These are phyloP conservation scores for Thomomys bottae DNA, from an alignment of 2,113 vertebrate genomes.

Conservation along the genomic window DNA sequence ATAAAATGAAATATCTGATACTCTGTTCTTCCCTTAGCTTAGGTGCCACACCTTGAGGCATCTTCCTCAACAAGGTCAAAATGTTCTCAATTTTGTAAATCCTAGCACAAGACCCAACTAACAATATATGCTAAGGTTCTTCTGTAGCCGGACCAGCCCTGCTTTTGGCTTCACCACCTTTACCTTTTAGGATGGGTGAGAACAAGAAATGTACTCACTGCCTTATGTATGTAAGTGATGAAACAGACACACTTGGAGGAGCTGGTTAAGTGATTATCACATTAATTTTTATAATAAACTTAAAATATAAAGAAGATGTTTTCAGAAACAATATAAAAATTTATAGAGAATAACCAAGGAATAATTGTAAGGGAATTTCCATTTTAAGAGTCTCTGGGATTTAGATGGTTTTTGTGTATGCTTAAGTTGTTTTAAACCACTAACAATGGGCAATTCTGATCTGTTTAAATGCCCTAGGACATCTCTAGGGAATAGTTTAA, in stretches of 20 bases:
- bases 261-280: background rate
- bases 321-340: background rate
- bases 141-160: background rate
- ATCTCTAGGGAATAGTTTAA: background rate
- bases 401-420: background rate
- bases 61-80: background rate
- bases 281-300: background rate
- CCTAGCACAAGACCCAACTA: background rate
- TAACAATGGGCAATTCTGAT: slow-evolving; percentile 25
- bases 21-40: background rate
- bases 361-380: background rate
- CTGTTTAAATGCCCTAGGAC: background rate
- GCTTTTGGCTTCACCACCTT: background rate
- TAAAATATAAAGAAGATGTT: background rate
- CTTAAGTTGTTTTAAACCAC: slow-evolving; percentile 17
- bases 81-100: background rate
- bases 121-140: background rate
- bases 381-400: background rate
- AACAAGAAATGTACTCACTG: background rate
- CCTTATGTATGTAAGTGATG: too few species aligned
- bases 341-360: background rate
- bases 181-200: background rate
- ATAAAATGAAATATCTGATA: background rate
- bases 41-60: background rate
- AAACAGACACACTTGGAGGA: background rate